These are phyloP conservation scores for Microtus agrestis DNA, from an alignment of 2,797 vertebrate genomes.

Conservation along the genomic window DNA sequence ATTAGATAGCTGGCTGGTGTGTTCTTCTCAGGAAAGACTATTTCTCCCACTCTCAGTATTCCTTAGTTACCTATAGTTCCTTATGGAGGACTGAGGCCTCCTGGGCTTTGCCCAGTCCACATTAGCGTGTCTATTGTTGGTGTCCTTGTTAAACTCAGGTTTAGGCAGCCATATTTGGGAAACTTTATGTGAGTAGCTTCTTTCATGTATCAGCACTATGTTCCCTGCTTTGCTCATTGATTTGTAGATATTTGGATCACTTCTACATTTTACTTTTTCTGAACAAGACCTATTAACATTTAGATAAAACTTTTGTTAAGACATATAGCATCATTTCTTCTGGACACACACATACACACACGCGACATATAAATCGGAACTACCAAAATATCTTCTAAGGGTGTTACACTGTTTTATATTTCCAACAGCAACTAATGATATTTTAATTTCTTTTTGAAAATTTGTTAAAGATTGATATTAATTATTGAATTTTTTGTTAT, in stretches of 20 bases:
- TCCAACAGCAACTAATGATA: neutral
- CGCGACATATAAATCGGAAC: neutral
- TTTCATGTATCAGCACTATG: neutral
- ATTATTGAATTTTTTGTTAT: neutral
- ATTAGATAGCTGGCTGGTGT: neutral
- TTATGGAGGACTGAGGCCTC: neutral
- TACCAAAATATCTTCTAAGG: neutral
- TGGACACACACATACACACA: neutral
- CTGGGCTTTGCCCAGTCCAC: neutral
- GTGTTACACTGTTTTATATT: neutral
- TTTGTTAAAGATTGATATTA: neutral
- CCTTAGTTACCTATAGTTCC: neutral
- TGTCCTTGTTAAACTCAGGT: neutral
- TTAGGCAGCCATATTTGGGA: neutral
- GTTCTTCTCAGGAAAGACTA: neutral
- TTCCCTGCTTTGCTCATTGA: neutral
- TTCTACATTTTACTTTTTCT: neutral
- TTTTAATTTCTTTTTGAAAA: neutral
- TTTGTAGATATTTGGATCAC: neutral
- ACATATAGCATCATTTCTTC: neutral
- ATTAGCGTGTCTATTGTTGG: neutral
- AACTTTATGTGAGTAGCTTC: neutral
- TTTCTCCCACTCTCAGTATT: neutral
- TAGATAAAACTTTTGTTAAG: neutral
- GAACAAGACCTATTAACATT: neutral